Conservation (phyloP, 2,888 invertebrate species). For the Phaedon cochleariae region DNA sequence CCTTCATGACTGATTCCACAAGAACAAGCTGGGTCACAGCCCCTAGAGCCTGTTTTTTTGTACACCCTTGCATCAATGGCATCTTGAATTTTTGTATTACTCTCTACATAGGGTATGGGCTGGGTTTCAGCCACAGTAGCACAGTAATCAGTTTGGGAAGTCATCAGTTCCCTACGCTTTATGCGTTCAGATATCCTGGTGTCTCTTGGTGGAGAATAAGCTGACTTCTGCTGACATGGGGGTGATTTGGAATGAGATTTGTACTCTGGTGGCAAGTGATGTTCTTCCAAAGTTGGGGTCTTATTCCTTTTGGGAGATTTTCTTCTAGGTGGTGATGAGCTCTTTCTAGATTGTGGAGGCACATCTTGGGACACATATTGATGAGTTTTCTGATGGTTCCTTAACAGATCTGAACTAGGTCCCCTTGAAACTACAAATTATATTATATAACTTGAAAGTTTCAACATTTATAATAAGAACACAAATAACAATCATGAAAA, state of each 20-base stretch:
- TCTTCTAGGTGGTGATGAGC: neutral
- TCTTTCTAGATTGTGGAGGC: neutral
- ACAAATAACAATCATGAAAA: no score
- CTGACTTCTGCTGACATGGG: neutral
- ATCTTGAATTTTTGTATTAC: slow-evolving; percentile 33
- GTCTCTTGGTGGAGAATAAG: slow-evolving; percentile 42
- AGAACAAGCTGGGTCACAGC: slow-evolving; percentile 13
- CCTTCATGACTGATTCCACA: slow-evolving; percentile 2
- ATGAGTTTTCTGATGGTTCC: neutral
- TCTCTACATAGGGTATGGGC: slow-evolving; percentile 29
- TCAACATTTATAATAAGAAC: no score
- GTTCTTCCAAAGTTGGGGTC: neutral
- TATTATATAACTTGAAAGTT: no score
- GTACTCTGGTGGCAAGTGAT: neutral
- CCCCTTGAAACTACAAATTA: neutral
- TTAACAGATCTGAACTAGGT: neutral
- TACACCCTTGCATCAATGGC: slow-evolving; percentile 24
- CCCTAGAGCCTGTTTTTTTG: neutral
- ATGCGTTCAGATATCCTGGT: slow-evolving; percentile 58
- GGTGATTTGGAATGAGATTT: neutral
- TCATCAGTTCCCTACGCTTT: slow-evolving; percentile 44
- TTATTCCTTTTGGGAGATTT: neutral
- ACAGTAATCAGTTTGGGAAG: slow-evolving; percentile 42
- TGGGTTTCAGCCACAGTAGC: slow-evolving; percentile 30
- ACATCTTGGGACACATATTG: neutral